Evolutionary conservation across 1,140 invertebrate genomes (phyloP), one percentile per base, ranked within the genome.

Genomic region (Drosophila quadrilineata): DNA sequence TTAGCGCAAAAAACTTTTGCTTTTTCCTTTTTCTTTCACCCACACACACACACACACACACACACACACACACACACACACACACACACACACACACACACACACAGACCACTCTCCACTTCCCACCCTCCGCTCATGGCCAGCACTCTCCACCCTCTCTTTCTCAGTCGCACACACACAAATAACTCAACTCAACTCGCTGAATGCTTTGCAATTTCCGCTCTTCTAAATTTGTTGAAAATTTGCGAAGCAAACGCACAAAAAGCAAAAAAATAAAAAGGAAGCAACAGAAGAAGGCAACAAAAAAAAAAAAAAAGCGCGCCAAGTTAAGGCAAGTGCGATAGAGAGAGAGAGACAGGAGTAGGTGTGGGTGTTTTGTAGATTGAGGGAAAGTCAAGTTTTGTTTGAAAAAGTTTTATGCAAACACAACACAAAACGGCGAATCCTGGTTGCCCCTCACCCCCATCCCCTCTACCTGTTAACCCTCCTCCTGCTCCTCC

Each of bases 151-250:
- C 19, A 2, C 6, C 0, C 2, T 17, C 4, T 14, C 8, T 14
- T 6, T 6, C 17, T 12, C 19, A 19, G 8, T 38, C 48, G 38
- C 35, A 62, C 21, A 62, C 41, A 60, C 72, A 79, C 75, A 80
- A 80, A 79, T 79, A 79, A 80, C 75, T 76, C 74, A 68, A 76
- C 73, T 77, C 74, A 79, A 79, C 75, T 80, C 76, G 75, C 75
- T 80, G 79, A 86, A 85, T 86, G 79, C 75, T 85, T 85, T 75
- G 79, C 79, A 85, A 85, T 85, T 85, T 85, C 79, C 79, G 79
- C 67, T 85, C 80, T 86, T 85, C 79, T 85, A 85, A 85, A 85
- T 79, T 85, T 85, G 74, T 75, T 85, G 75, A 85, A 86, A 84
- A 85, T 63, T 68, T 68, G 58, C 65, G 65, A 68, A 59, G 57